These are phyloP conservation scores for Porphyrio hochstetteri DNA, from an alignment of 2,113 vertebrate species.

Conservation along the genomic window DNA sequence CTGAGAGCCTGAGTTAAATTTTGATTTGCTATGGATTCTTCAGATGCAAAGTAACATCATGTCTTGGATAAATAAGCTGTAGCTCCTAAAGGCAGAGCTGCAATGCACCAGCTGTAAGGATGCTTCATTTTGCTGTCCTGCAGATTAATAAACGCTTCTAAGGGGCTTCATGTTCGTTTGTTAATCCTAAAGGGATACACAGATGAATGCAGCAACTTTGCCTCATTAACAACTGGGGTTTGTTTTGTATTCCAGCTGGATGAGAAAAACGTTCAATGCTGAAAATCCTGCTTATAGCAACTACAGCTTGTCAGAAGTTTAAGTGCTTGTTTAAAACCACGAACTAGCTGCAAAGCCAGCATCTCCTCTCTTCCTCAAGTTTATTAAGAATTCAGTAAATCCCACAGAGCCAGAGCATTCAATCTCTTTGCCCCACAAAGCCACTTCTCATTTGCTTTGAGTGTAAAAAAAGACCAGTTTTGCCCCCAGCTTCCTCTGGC, in stretches of 20 bases:
- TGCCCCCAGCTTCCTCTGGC: neutral
- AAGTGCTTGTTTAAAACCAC: neutral
- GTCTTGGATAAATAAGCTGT: neutral
- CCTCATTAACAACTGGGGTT: neutral
- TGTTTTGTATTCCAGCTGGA: neutral
- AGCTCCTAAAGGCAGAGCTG: conserved; percentile 10
- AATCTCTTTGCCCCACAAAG: neutral
- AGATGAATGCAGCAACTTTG: neutral
- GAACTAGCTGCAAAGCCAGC: neutral
- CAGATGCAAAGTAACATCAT: neutral
- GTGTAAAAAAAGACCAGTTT: neutral
- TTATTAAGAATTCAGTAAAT: neutral
- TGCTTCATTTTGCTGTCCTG: neutral
- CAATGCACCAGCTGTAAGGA: neutral
- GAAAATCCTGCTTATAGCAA: conserved; percentile 10
- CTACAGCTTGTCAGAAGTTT: conserved; percentile 14
- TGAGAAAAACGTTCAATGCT: neutral
- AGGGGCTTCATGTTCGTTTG: neutral
- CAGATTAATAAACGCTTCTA: neutral
- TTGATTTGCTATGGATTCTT: neutral
- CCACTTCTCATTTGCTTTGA: neutral
- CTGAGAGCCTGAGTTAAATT: neutral
- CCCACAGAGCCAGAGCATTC: neutral
- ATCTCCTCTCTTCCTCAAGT: neutral
- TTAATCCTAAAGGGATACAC: neutral